Base-by-base conservation (phyloP, 1,140 invertebrate species). In the Diorhabda carinulata region DNA sequence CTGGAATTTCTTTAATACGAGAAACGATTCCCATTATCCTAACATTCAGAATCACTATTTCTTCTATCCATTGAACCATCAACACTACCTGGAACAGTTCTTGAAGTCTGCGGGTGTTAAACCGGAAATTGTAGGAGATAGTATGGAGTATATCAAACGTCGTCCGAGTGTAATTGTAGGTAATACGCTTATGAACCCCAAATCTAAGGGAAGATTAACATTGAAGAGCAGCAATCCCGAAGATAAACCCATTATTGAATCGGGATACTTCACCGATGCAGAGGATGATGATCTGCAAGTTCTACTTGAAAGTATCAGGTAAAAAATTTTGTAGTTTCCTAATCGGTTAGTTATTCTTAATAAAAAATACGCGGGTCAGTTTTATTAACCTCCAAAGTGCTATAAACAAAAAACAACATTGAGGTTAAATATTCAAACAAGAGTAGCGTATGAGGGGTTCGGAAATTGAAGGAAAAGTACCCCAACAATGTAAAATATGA, bases 181-280 rank as follows among this genome's bases (percentile, higher is more conserved):
- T 73, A 87, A 90, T 0, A 90, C 91, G 78, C 76, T 92, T 0
- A 84, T 92, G n/a, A 84, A 90, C 76, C 92, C 93, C 1, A 86
- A 89, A 78, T 88, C 87, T 10, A 79, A 79, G 41, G 89, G 89
- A 10, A 78, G 79, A 65, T 63, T 91, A 7, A 79, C 83, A 70
- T 77, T 91, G 25, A 83, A 79, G 64, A 80, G 81, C 65, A 80
- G 67, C 41, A 83, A 91, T 81, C 89, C 90, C 2, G 83, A 83
- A 47, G 84, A 84, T 67, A 82, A 85, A 74, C 91, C 91, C 1
- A 77, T 87, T 10, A 90, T 95, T 43, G 83, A 89, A 73, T 85
- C 92, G 0, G 90, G 90, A 57, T 91, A 91, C 60, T 85, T 91
- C 8, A 79, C 76, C 0, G 76, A 86, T 52, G 61, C 75, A 0